These are phyloP conservation scores for Parasteatoda lunata DNA, from an alignment of 2,888 invertebrate species.

Conservation along the genomic window DNA sequence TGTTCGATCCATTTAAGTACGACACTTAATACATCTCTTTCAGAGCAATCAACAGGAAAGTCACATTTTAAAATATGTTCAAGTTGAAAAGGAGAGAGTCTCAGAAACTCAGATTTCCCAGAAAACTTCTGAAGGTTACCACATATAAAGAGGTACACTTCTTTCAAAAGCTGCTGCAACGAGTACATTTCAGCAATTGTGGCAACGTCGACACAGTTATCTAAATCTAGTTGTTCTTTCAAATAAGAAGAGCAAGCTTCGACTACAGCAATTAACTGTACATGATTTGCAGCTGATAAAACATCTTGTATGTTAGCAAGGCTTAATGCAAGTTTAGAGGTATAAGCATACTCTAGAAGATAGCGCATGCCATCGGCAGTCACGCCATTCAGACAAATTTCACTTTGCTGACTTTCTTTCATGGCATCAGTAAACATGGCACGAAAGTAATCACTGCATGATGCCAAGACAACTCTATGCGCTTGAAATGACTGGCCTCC, in stretches of 20 bases:
- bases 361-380: slow-evolving; percentile 80
- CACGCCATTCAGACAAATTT: slow-evolving; percentile 81
- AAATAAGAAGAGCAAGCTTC: slow-evolving; percentile 81
- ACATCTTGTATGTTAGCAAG: slow-evolving; percentile 81
- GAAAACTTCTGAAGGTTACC: slow-evolving; percentile 80
- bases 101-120: slow-evolving; percentile 79
- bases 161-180: slow-evolving; percentile 78
- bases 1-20: slow-evolving; percentile 79
- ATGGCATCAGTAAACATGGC: slow-evolving; percentile 85
- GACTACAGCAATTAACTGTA: slow-evolving; percentile 81
- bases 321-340: slow-evolving; percentile 80
- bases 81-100: slow-evolving; percentile 79
- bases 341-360: slow-evolving; percentile 82
- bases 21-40: slow-evolving; percentile 79
- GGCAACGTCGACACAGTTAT: slow-evolving; percentile 83
- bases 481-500: slow-evolving; percentile 81
- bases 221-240: slow-evolving; percentile 81
- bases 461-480: slow-evolving; percentile 82
- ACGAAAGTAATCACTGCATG: slow-evolving; percentile 84
- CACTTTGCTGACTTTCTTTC: slow-evolving; percentile 80
- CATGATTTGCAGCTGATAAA: slow-evolving; percentile 82
- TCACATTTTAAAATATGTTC: slow-evolving; percentile 80
- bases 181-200: slow-evolving; percentile 83
- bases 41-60: slow-evolving; percentile 82
- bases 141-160: slow-evolving; percentile 81